A percentile compares a stretch with the other conserved stretches of the same genome.
phyloP scores from a whole-genome alignment of 2,888 invertebrate genomes.

The Watsonalla cultraria region DNA sequence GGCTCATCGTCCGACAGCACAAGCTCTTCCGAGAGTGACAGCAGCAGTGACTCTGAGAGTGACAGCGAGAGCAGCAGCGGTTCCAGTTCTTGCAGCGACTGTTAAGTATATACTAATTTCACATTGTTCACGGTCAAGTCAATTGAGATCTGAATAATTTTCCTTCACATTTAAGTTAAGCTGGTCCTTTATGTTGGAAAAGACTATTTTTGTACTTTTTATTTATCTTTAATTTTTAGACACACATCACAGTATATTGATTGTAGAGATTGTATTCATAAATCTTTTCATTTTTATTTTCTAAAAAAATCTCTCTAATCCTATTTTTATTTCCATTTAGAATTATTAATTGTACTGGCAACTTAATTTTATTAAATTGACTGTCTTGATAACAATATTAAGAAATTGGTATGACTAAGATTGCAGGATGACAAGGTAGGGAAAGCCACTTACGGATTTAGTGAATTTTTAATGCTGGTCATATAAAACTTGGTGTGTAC shows the following conservation, averaged over 20 bases:
- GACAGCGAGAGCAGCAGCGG: constrained; percentile 51
- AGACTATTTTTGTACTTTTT: background rate
- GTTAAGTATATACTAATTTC: constrained; percentile 11
- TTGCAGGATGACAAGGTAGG: constrained; percentile 13
- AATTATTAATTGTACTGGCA: no score
- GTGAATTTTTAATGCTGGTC: constrained; percentile 32
- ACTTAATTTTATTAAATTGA: background rate
- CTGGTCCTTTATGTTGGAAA: background rate
- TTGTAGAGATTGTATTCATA: no score
- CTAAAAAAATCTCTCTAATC: no score
- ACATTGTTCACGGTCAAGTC: background rate
- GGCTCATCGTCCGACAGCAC: constrained; percentile 51
- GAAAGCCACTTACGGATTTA: constrained; percentile 23
- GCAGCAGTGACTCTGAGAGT: constrained; percentile 49
- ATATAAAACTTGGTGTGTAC: constrained; percentile 19
- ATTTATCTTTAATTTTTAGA: background rate
- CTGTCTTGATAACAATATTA: background rate
- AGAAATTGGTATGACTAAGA: constrained; percentile 1
- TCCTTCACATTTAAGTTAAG: background rate
- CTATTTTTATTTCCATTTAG: no score
- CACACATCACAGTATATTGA: no score
- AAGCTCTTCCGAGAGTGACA: constrained; percentile 46
- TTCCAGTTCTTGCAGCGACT: constrained; percentile 44
- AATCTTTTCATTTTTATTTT: no score
- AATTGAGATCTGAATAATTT: background rate